A percentile compares a stretch with the other conserved stretches of the same genome.
These are phyloP conservation scores for Suncus etruscus DNA, from an alignment of 2,113 vertebrate genomes.

Conservation along the genomic window DNA sequence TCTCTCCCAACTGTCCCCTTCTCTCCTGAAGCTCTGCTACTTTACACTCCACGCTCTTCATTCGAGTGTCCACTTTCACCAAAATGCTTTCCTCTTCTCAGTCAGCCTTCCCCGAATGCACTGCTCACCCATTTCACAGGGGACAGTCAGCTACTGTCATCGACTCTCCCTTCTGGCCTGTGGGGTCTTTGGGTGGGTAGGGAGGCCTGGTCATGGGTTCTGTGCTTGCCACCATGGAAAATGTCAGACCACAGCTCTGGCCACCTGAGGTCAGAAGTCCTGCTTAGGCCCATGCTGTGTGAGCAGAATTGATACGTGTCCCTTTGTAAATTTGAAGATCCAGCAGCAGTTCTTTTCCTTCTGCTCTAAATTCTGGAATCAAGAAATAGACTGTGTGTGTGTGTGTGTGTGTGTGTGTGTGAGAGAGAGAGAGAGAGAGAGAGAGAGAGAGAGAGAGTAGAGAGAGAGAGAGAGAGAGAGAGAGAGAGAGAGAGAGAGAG, in stretches of 20 bases:
- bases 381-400: neutral
- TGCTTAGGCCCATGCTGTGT: neutral
- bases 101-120: too few species aligned
- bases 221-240: neutral
- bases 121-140: too few species aligned
- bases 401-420: too few species aligned
- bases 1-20: neutral
- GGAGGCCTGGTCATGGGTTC: neutral
- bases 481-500: neutral
- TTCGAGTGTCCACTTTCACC: too few species aligned
- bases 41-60: neutral
- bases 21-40: neutral
- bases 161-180: neutral
- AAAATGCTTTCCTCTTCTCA: too few species aligned
- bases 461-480: too few species aligned
- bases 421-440: neutral
- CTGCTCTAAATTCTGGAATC: neutral
- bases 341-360: neutral
- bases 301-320: neutral
- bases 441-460: neutral
- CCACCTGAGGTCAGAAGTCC: neutral
- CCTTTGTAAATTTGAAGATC: neutral
- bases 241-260: neutral
- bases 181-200: neutral
- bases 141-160: too few species aligned